Base-by-base conservation (phyloP, 2,797 vertebrate genomes). In the Uromys caudimaculatus region DNA sequence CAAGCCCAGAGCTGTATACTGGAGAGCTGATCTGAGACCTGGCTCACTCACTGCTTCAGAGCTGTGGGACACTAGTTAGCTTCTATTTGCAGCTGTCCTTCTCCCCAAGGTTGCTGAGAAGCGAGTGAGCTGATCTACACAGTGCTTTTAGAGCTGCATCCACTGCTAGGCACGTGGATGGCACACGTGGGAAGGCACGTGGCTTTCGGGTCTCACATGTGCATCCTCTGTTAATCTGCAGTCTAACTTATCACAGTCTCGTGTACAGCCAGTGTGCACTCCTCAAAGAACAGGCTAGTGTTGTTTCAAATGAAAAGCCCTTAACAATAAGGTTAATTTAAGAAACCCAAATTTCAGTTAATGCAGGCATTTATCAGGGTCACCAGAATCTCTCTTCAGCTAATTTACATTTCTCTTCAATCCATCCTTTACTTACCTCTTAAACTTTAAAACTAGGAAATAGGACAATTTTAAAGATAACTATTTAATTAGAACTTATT, bases 361-460 rank as follows among this genome's bases (percentile, higher is more conserved):
- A 89, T 47, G 12, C 17, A 90, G n/a, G 85, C 16, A 67, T 85
- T 90, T 92, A 77, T 27, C 91, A 89, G 77, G 41, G 77, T 90
- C 71, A 79, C 27, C 87, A 50, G 24, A 93, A 89, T 58, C 50
- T 56, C 54, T 89, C 62, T 1, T 35, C 83, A 10, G 38, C 41
- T 75, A 86, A 78, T 60, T 90, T 56, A 56, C 11, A n/a, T 69
- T 38, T 77, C 94, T 75, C 73, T 62, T 94, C 14, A 84, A 35
- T 94, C 50, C 87, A 71, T 79, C 17, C 64, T 73, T 56, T 64
- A 11, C 62, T 87, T 94, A 38, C 35, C 47, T 27, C 27, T 95
- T 97, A 91, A 83, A 82, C 86, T 94, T 94, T 87, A 91, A 90
- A 82, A 76, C 85, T 86, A 24, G 27, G 78, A 95, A 93, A 83